These are phyloP conservation scores for Aplodontia rufa DNA, from an alignment of 2,113 vertebrate genomes.

Conservation along the genomic window DNA sequence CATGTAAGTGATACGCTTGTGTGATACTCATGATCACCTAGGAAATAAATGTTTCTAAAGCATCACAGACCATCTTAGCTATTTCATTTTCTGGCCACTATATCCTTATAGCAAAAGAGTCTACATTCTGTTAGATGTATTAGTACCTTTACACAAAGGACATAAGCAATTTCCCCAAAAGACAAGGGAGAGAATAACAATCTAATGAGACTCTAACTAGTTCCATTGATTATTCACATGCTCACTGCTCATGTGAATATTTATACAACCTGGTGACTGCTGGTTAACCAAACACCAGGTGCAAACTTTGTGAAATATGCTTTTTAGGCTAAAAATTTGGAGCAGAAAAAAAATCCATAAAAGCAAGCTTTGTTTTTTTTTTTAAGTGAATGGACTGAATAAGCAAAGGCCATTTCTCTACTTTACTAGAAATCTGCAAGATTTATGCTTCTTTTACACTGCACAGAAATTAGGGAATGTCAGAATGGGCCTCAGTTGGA, in stretches of 20 bases:
- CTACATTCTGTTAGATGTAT: neutral
- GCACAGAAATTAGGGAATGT: neutral
- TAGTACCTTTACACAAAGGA: neutral
- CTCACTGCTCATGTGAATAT: neutral
- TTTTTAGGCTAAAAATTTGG: conserved; percentile 16
- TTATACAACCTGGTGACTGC: neutral
- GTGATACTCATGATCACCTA: neutral
- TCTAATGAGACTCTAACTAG: neutral
- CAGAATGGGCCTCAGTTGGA: neutral
- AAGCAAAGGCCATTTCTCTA: conserved; percentile 29
- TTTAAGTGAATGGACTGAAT: neutral
- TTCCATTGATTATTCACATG: neutral
- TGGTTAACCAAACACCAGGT: neutral
- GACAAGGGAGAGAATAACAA: neutral
- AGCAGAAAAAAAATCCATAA: neutral
- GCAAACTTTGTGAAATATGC: neutral
- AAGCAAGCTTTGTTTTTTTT: neutral
- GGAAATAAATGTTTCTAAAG: neutral
- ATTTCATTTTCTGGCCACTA: neutral
- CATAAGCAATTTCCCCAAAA: neutral
- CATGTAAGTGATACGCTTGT: neutral
- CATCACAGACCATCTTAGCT: neutral
- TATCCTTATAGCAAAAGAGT: neutral
- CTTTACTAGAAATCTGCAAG: conserved; percentile 27
- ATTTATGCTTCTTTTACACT: neutral